These are phyloP conservation scores for Cairina moschata DNA, from an alignment of 2,113 vertebrate genomes.

Conservation along the genomic window DNA sequence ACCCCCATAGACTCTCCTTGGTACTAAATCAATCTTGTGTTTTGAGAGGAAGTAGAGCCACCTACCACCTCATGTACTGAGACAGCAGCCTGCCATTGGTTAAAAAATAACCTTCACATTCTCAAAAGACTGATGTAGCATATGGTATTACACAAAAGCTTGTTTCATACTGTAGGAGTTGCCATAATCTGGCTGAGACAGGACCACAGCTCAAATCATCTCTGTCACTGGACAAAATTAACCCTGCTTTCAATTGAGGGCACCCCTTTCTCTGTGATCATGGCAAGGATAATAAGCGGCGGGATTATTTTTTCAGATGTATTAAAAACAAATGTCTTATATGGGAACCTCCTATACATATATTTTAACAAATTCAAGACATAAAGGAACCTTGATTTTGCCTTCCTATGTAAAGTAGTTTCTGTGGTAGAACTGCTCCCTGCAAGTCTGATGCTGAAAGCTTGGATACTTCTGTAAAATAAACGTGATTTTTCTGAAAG, in stretches of 20 bases:
- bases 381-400: neutral
- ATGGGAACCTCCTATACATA: neutral
- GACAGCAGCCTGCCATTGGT: neutral
- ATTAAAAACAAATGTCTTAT: neutral
- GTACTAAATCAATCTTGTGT: neutral
- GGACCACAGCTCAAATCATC: neutral
- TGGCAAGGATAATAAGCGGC: neutral
- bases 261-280: neutral
- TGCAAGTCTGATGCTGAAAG: accelerated
- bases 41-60: neutral
- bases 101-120: neutral
- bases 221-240: neutral
- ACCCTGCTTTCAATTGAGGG: neutral
- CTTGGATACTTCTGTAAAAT: neutral
- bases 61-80: neutral
- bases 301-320: neutral
- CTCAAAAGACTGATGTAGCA: neutral
- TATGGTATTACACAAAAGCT: neutral
- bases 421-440: neutral
- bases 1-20: neutral
- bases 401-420: neutral
- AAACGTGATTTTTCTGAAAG: neutral
- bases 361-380: neutral
- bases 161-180: neutral
- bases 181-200: neutral